Conservation (phyloP, 2,888 invertebrate species). For the Pediacus dermestoides region DNA sequence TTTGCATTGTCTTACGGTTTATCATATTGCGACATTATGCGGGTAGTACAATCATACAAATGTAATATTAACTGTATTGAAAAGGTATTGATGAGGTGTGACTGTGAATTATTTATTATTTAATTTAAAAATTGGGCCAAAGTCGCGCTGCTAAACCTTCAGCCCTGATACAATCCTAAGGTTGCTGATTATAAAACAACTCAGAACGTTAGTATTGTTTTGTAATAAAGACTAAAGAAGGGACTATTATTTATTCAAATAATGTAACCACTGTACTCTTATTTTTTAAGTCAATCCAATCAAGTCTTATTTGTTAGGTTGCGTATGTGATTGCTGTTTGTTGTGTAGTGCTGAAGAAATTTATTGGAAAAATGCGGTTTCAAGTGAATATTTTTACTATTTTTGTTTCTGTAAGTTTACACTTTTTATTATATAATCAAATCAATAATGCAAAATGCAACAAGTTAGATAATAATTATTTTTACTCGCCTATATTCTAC, state of each 20-base stretch:
- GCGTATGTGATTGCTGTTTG: neutral
- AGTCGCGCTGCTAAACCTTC: neutral
- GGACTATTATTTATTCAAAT: conserved; percentile 6
- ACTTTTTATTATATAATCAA: too few species aligned
- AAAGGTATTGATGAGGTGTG: neutral
- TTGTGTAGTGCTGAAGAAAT: conserved; percentile 1
- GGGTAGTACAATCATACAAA: too few species aligned
- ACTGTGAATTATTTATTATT: neutral
- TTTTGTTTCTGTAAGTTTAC: neutral
- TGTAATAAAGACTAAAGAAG: conserved; percentile 4
- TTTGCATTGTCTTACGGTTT: too few species aligned
- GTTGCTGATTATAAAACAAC: neutral
- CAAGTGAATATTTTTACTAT: neutral
- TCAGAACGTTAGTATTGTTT: neutral
- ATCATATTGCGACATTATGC: conserved; percentile 1
- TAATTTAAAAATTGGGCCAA: conserved; percentile 5
- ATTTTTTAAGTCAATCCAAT: too few species aligned
- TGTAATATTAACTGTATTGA: neutral
- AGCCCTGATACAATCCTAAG: conserved; percentile 3
- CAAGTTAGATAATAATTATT: too few species aligned
- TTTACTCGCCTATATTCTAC: too few species aligned
- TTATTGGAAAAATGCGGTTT: conserved; percentile 2
- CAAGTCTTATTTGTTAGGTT: too few species aligned
- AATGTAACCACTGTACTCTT: too few species aligned
- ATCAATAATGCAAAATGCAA: too few species aligned